Evolutionary conservation across 2,797 vertebrate species (phyloP).

Genomic region (Sciurus carolinensis): DNA sequence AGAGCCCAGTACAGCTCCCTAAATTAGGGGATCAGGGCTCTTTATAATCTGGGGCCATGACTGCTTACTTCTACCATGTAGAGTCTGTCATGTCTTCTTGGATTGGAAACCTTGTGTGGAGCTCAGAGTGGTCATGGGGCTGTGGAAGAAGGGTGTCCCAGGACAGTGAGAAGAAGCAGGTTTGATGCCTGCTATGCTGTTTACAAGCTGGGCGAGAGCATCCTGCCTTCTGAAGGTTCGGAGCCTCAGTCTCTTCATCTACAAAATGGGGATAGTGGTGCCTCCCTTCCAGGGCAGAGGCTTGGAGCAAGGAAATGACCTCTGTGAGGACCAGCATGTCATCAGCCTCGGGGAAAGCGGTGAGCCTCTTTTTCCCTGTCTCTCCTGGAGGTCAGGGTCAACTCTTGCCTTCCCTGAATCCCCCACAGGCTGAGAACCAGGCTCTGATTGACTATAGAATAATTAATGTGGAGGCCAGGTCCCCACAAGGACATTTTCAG

Average conservation of each 20-base stretch:
- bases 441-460: neutral
- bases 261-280: neutral
- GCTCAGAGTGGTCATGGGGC: neutral
- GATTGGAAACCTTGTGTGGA: neutral
- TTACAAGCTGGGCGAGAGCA: neutral
- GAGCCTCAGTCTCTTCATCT: neutral
- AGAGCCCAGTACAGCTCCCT: neutral
- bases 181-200: neutral
- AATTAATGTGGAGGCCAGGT: slow-evolving; percentile 48
- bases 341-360: neutral
- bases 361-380: neutral
- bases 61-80: neutral
- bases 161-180: neutral
- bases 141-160: neutral
- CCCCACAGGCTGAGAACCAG: neutral
- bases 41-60: neutral
- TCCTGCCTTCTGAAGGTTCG: neutral
- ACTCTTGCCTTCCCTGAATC: neutral
- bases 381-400: neutral
- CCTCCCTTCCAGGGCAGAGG: neutral
- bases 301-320: neutral
- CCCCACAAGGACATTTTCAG: neutral
- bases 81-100: neutral
- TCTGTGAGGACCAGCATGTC: neutral
- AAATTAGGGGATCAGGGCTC: neutral